These are phyloP conservation scores for Sebastes dallii DNA, from an alignment of 2,797 vertebrate species.

Conservation along the genomic window DNA sequence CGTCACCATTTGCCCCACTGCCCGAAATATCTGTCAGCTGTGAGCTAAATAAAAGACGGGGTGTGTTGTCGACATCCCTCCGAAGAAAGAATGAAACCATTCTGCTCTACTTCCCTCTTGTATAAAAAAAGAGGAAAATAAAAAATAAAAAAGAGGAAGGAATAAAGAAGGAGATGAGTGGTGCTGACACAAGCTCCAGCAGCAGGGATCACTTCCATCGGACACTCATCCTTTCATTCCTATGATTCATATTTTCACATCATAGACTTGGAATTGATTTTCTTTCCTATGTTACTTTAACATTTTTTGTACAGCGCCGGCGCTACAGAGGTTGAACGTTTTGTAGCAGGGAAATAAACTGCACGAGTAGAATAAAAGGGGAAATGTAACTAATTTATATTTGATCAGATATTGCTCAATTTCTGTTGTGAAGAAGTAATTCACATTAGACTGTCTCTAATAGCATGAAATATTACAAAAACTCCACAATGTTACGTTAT, in stretches of 20 bases:
- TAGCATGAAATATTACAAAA: background rate
- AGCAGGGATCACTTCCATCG: background rate
- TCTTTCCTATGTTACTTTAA: no score
- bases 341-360: no score
- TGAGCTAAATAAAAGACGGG: slow-evolving; percentile 15
- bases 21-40: slow-evolving; percentile 70
- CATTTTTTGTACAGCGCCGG: no score
- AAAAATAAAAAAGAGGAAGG: background rate
- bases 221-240: background rate
- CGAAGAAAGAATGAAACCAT: slow-evolving; percentile 52
- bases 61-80: slow-evolving; percentile 24
- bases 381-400: no score
- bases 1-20: slow-evolving; percentile 57
- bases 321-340: background rate
- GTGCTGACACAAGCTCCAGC: background rate
- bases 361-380: no score
- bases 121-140: background rate
- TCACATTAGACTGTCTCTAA: background rate
- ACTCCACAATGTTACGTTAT: background rate
- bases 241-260: background rate
- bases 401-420: background rate
- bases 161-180: slow-evolving; percentile 4
- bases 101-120: slow-evolving; percentile 64
- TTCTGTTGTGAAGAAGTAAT: background rate
- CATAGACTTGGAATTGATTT: no score